phyloP scores from a whole-genome alignment of 1,140 invertebrate species.

The Bombyx mori region DNA sequence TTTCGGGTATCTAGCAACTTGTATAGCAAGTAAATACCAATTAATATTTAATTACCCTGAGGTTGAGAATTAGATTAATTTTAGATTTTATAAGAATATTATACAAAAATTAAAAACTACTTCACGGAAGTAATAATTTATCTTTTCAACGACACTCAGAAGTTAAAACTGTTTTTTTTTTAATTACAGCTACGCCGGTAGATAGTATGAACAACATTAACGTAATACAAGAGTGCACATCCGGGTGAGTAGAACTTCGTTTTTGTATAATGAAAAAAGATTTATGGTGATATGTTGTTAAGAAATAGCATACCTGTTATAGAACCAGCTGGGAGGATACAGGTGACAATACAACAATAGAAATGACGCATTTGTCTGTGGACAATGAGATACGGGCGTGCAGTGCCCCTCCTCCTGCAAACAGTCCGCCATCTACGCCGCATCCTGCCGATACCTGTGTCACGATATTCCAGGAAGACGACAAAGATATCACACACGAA shows the following conservation, averaged over 20 bases:
- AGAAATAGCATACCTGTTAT: not conserved
- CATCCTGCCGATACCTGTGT: constrained; percentile 33
- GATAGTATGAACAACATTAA: constrained; percentile 37
- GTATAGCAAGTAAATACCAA: too few species aligned
- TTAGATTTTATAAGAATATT: too few species aligned
- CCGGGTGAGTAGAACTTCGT: constrained; percentile 25
- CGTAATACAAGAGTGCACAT: constrained; percentile 26
- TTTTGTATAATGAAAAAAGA: not conserved
- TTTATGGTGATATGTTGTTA: not conserved
- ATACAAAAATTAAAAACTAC: too few species aligned
- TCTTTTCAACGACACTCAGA: too few species aligned
- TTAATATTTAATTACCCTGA: too few species aligned
- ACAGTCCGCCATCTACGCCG: constrained; percentile 10
- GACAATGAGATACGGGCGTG: constrained; percentile 38
- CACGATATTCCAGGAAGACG: constrained; percentile 17
- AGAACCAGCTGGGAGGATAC: constrained; percentile 1
- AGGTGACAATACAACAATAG: constrained; percentile 16
- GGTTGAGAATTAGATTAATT: too few species aligned
- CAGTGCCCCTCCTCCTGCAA: constrained; percentile 39
- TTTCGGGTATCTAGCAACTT: too few species aligned
- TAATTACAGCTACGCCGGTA: constrained; percentile 36
- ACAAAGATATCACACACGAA: constrained; percentile 5
- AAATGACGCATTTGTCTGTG: constrained; percentile 31
- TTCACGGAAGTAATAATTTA: too few species aligned
- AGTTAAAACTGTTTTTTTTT: not conserved